Base-by-base conservation (phyloP, 2,797 vertebrate genomes). In the Ceryle rudis region DNA sequence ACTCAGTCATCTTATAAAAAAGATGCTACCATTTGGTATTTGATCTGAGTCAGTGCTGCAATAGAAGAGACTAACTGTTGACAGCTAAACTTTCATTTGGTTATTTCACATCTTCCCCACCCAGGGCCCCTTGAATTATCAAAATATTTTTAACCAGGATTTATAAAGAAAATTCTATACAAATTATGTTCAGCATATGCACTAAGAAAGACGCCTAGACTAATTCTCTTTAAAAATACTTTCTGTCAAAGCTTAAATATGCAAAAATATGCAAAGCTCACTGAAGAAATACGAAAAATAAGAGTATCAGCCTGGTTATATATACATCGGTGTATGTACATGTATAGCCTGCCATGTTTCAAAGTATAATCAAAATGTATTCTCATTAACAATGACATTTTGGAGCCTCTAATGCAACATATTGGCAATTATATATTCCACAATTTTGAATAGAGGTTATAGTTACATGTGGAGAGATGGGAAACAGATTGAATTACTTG, bases 241-340 rank as follows among this genome's bases (percentile, higher is more conserved):
- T 89, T 80, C n/a, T 74, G 39, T n/a, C 67, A 91, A 73, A 77
- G 8, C 19, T 80, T 87, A 64, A 85, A 57, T 71, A 77, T 82
- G 60, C 35, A 90, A 81, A 94, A 93, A 85, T 90, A 82, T 51
- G 39, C 55, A 85, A 85, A 82, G 20, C 47, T 82, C 71, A 35
- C 25, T 25, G 42, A 87, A 84, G 11, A 69, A 86, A 90, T 5
- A 0, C 78, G 65, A 80, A 93, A 90, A 90, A 67, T 33, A 54
- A 37, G 9, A 72, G 23, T n/a, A 52, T 70, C 42, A 73, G 39
- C 12, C n/a, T 47, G 51, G 5, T 41, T 41, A 39, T 8, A 66
- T 33, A 11, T 9, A 10, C n/a, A 10, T 44, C 22, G 12, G 10
- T 58, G 14, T 26, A 2, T 14, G 11, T 15, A 33, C 4, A 5